phyloP scores from a whole-genome alignment of 2,113 vertebrate species.

The Entosphenus tridentatus region DNA sequence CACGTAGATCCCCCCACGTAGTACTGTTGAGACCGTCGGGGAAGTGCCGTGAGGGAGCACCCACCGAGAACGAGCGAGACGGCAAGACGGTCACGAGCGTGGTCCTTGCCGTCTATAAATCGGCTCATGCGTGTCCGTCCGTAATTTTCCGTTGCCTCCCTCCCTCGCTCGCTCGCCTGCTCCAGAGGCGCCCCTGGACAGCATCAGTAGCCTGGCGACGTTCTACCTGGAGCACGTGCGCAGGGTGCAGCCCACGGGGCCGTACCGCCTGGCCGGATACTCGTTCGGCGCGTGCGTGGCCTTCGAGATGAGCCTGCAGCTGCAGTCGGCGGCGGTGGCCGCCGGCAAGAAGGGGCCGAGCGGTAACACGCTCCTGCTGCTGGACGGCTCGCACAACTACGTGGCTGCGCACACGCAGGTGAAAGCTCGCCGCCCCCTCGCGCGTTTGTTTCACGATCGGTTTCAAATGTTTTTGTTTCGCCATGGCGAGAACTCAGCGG shows the following conservation, averaged over 20 bases:
- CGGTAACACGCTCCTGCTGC: conserved; percentile 33
- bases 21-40: too few species aligned
- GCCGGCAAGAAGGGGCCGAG: background rate
- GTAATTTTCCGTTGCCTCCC: background rate
- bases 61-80: too few species aligned
- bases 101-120: too few species aligned
- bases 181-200: conserved; percentile 64
- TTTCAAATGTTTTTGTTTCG: background rate
- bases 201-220: conserved; percentile 51
- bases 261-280: conserved; percentile 67
- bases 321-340: conserved; percentile 38
- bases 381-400: conserved; percentile 71
- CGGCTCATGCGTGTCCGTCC: too few species aligned
- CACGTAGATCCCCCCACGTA: too few species aligned
- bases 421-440: conserved; percentile 7
- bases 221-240: conserved; percentile 57
- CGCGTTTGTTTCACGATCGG: background rate
- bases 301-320: conserved; percentile 83
- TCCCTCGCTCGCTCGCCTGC: conserved; percentile 7
- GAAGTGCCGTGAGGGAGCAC: too few species aligned
- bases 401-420: conserved; percentile 86
- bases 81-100: too few species aligned
- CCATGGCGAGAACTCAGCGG: background rate
- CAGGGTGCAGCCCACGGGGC: conserved; percentile 60
- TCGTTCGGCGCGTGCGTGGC: conserved; percentile 91